Evolutionary conservation across 2,113 vertebrate genomes (phyloP).

Genomic region (Notarius quadriscutis): DNA sequence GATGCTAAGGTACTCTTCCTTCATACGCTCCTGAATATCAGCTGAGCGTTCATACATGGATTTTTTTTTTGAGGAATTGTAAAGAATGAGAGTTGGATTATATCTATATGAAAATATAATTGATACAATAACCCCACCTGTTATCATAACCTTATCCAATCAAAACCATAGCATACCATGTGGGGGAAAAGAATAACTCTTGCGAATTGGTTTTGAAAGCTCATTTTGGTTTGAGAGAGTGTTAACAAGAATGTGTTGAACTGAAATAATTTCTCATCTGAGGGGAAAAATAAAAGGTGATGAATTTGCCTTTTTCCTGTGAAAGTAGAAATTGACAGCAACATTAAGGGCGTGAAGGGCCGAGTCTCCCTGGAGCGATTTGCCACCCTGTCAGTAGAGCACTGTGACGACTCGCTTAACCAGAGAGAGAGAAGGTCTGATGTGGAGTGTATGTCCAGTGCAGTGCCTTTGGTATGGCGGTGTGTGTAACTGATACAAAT

Average conservation of each 20-base stretch:
- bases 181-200: too few species aligned
- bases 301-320: slow-evolving; percentile 24
- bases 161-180: background rate
- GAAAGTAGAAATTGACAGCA: slow-evolving; percentile 42
- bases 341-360: slow-evolving; percentile 42
- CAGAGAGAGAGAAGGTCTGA: background rate
- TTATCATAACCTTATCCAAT: background rate
- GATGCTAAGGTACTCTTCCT: background rate
- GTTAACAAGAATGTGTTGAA: background rate
- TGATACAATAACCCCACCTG: background rate
- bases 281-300: background rate
- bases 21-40: background rate
- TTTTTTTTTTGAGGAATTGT: background rate
- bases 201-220: background rate
- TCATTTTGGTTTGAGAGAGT: too few species aligned
- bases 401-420: slow-evolving; percentile 56
- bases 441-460: background rate
- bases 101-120: background rate
- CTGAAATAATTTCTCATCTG: background rate
- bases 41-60: background rate
- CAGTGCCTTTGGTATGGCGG: background rate
- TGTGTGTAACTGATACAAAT: slow-evolving; percentile 1
- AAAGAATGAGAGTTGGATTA: background rate
- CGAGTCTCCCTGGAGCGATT: slow-evolving; percentile 34
- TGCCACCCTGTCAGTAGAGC: slow-evolving; percentile 50